Percentiles rank a stretch among this genome's conserved stretches.
These are phyloP conservation scores for Illadopsis cleaveri DNA, from an alignment of 2,113 vertebrate species.

Conservation along the genomic window DNA sequence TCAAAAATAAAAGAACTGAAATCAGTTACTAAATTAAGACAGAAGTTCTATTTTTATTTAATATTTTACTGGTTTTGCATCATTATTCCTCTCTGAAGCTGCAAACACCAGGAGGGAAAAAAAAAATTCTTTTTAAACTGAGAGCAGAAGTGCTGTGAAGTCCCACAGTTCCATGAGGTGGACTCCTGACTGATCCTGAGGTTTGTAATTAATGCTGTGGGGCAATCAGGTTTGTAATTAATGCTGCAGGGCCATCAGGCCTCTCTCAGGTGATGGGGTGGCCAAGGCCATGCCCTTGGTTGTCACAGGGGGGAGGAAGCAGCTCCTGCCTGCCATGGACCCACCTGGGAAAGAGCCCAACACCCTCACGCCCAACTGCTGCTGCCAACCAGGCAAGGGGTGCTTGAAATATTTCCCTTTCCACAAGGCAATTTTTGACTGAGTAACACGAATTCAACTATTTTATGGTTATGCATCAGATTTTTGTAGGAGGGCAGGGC, in stretches of 20 bases:
- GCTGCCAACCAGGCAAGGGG: not conserved
- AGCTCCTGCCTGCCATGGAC: not conserved
- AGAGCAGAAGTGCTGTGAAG: not conserved
- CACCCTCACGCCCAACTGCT: not conserved
- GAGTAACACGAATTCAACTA: rapidly evolving
- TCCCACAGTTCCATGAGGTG: not conserved
- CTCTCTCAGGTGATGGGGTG: not conserved
- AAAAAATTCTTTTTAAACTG: not conserved
- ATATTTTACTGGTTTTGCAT: not conserved
- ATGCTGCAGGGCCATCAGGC: too few species aligned
- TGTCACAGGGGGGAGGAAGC: not conserved
- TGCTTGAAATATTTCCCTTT: not conserved
- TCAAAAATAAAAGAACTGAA: not conserved
- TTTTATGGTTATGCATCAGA: not conserved
- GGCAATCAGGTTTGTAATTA: not conserved
- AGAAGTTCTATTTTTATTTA: not conserved
- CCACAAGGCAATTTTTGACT: not conserved
- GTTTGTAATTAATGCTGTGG: not conserved
- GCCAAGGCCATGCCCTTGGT: not conserved
- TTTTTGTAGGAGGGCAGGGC: not conserved
- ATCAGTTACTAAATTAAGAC: not conserved
- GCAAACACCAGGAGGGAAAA: not conserved
- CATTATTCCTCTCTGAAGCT: not conserved
- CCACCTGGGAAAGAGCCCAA: not conserved
- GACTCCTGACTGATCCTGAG: not conserved